Conservation (phyloP, 2,113 vertebrate species). For the Callopanchax toddi region DNA sequence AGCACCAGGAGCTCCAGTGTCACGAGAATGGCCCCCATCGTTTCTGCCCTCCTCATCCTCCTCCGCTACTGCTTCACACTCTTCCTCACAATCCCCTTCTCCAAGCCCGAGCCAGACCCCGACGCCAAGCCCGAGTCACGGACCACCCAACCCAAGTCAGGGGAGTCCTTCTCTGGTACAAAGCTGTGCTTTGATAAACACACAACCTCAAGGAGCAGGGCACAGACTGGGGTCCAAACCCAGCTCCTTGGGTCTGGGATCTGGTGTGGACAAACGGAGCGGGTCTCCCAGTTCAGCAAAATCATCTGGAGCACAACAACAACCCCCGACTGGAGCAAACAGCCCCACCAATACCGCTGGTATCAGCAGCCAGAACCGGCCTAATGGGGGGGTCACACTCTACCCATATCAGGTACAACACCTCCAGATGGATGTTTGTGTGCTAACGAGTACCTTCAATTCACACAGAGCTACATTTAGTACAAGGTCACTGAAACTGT, state of each 20-base stretch:
- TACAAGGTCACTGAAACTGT: neutral
- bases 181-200: conserved; percentile 38
- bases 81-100: conserved; percentile 73
- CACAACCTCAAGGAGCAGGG: conserved; percentile 56
- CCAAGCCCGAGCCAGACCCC: conserved; percentile 67
- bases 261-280: conserved; percentile 87
- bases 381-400: conserved; percentile 91
- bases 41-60: conserved; percentile 66
- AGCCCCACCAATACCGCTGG: conserved; percentile 83
- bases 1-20: conserved; percentile 43
- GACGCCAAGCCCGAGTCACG: conserved; percentile 65
- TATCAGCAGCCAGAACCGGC: conserved; percentile 79
- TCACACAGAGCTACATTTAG: neutral
- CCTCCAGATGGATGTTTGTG: neutral
- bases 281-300: conserved; percentile 87
- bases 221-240: conserved; percentile 90
- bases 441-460: neutral
- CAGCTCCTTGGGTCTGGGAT: conserved; percentile 88
- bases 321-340: conserved; percentile 76
- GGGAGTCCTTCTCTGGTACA: conserved; percentile 54
- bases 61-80: conserved; percentile 53
- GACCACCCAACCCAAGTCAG: conserved; percentile 43
- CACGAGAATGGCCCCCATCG: conserved; percentile 63
- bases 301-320: conserved; percentile 71
- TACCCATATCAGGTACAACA: conserved; percentile 94